Evolutionary conservation across 1,140 invertebrate species (phyloP).

Genomic region (Musca domestica): DNA sequence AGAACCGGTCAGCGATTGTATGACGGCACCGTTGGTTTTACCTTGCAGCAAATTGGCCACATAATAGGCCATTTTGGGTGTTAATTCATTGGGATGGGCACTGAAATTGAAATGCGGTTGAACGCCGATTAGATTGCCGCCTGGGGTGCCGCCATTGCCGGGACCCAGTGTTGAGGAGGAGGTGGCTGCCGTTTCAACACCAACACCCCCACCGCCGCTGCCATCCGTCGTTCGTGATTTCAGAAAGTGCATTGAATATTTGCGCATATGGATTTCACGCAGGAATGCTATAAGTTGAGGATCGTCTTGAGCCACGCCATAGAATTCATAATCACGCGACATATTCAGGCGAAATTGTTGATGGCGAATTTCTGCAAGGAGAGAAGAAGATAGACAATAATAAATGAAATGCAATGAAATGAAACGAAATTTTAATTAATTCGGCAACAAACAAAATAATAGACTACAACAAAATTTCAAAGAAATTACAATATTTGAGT

Average conservation of each 20-base stretch:
- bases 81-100: slow-evolving; percentile 51
- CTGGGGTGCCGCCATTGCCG: slow-evolving; percentile 24
- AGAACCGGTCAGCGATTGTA: slow-evolving; percentile 59
- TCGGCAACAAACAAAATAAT: too few relatives aligned
- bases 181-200: too few relatives aligned
- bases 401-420: too few relatives aligned
- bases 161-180: background rate
- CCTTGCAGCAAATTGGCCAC: slow-evolving; percentile 53
- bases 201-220: slow-evolving; percentile 14
- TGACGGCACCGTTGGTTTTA: slow-evolving; percentile 57
- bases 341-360: slow-evolving; percentile 70
- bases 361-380: slow-evolving; percentile 59
- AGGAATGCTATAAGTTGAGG: slow-evolving; percentile 71
- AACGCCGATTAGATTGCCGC: slow-evolving; percentile 25
- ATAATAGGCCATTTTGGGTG: slow-evolving; percentile 51
- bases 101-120: slow-evolving; percentile 44
- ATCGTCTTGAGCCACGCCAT: slow-evolving; percentile 69
- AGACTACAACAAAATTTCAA: too few relatives aligned
- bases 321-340: slow-evolving; percentile 71
- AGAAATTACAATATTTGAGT: too few relatives aligned
- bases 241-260: slow-evolving; percentile 52
- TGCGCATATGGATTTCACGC: slow-evolving; percentile 61
- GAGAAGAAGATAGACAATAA: slow-evolving; percentile 9
- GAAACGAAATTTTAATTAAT: too few relatives aligned
- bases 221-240: slow-evolving; percentile 28